Percentiles rank a stretch among this genome's conserved stretches.
Conservation (phyloP, 2,113 vertebrate species). For the Pomatostomus ruficeps region DNA sequence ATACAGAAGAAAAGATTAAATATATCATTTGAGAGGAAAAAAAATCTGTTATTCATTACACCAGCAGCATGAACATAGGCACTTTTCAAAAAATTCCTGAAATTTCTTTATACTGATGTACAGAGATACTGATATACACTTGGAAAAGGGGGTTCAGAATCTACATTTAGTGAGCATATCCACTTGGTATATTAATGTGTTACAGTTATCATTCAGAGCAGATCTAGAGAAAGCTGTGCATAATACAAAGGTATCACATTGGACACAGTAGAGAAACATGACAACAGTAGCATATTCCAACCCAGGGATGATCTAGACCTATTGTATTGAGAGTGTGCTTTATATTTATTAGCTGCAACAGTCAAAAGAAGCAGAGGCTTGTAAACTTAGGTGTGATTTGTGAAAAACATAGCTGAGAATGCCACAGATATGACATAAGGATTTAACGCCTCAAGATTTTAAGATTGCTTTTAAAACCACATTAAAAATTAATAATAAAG, state of each 20-base stretch:
- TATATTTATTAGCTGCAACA: not conserved
- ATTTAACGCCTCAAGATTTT: not conserved
- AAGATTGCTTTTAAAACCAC: not conserved
- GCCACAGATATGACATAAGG: not conserved
- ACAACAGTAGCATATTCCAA: not conserved
- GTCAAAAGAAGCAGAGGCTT: not conserved
- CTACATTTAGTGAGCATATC: not conserved
- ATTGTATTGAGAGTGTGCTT: not conserved
- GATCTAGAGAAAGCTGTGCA: not conserved
- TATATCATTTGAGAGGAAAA: not conserved
- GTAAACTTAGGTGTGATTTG: not conserved
- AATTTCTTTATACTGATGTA: not conserved
- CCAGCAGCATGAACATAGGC: not conserved
- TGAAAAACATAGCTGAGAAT: not conserved
- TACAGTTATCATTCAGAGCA: not conserved
- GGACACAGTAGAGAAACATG: not conserved
- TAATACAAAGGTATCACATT: not conserved
- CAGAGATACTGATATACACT: not conserved
- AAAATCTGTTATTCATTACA: not conserved
- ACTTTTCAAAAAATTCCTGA: not conserved
- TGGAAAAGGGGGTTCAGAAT: not conserved
- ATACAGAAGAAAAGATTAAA: not conserved
- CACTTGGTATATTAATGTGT: not conserved
- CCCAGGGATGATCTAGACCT: not conserved
- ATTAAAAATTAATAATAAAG: not conserved